Percentiles rank a stretch among this genome's conserved stretches.
Evolutionary conservation across 1,140 invertebrate species (phyloP).

Genomic region (Stenopsyche tienmushanensis): DNA sequence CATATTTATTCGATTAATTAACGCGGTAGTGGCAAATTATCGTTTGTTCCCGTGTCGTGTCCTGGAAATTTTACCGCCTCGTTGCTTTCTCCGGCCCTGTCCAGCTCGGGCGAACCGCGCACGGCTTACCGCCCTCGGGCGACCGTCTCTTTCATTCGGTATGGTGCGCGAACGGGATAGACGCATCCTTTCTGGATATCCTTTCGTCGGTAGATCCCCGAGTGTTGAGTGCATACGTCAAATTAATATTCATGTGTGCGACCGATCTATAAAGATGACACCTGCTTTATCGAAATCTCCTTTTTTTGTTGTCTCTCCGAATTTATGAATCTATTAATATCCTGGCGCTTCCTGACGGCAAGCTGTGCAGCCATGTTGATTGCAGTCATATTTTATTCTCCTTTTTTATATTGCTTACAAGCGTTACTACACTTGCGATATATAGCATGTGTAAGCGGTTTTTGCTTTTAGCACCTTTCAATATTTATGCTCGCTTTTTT

Average conservation of each 20-base stretch:
- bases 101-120: neutral
- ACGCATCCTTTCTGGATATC: neutral
- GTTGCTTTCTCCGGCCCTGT: neutral
- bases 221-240: neutral
- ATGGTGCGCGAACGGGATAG: no score
- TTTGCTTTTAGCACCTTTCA: slow-evolving; percentile 27
- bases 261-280: slow-evolving; percentile 31
- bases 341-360: slow-evolving; percentile 6
- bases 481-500: slow-evolving; percentile 12
- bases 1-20: slow-evolving; percentile 28
- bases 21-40: slow-evolving; percentile 18
- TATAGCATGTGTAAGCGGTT: neutral
- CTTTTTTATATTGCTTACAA: neutral
- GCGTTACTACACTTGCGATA: neutral
- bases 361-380: slow-evolving; percentile 22
- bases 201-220: neutral
- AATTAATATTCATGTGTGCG: slow-evolving; percentile 33
- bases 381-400: slow-evolving; percentile 26
- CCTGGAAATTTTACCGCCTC: neutral
- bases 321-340: slow-evolving; percentile 36
- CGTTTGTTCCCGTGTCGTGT: neutral
- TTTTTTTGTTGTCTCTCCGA: slow-evolving; percentile 24
- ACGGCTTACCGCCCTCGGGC: neutral
- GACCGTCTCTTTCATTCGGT: neutral
- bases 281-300: slow-evolving; percentile 34